phyloP scores from a whole-genome alignment of 2,888 invertebrate species.

The Hofmannophila pseudospretella region DNA sequence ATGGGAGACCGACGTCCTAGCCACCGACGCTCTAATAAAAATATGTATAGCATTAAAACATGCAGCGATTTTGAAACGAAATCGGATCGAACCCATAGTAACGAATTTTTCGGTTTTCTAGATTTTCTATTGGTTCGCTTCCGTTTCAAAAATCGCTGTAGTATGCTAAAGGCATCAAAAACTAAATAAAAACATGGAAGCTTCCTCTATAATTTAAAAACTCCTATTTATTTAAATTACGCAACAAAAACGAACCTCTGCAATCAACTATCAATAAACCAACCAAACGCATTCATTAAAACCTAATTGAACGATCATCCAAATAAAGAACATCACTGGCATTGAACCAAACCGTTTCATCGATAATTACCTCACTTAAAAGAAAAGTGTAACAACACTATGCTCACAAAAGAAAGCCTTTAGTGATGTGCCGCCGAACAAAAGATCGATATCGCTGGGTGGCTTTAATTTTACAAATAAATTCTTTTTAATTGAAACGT shows the following conservation, averaged over 20 bases:
- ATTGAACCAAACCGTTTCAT: constrained; percentile 23
- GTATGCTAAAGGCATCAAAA: no score
- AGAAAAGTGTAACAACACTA: constrained; percentile 42
- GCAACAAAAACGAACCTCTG: constrained; percentile 12
- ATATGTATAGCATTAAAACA: no score
- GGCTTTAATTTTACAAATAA: constrained; percentile 40
- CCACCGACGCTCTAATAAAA: no score
- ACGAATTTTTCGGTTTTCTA: no score
- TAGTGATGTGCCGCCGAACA: constrained; percentile 39
- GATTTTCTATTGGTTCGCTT: no score
- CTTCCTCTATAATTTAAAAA: no score
- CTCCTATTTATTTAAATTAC: no score
- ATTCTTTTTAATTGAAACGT: constrained; percentile 56
- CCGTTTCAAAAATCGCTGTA: no score
- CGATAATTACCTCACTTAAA: constrained; percentile 43
- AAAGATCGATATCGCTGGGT: constrained; percentile 38
- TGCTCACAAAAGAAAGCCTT: constrained; percentile 24
- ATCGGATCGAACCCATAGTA: no score
- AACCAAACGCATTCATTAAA: constrained; percentile 32
- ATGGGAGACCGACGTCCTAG: no score
- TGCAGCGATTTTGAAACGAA: no score
- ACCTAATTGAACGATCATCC: constrained; percentile 34
- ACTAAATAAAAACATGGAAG: no score
- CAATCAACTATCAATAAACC: constrained; percentile 25
- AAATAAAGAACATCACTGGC: constrained; percentile 22